Evolutionary conservation across 2,113 vertebrate species (phyloP), one percentile per base, ranked within the genome.

Genomic region (Campylorhamphus procurvoides): DNA sequence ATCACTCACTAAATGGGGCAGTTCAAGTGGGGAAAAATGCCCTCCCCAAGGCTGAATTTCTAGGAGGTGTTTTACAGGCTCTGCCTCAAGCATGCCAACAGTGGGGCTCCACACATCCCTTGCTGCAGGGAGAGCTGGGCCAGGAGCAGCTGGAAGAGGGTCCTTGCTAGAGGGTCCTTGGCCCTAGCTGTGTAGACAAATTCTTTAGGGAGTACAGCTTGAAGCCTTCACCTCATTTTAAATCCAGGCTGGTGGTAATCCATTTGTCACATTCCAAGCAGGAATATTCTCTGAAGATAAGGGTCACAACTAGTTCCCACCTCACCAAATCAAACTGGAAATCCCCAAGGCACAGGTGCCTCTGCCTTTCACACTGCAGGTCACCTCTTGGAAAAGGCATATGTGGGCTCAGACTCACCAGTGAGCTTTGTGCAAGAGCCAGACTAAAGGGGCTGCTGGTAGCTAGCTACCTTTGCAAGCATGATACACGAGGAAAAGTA

Each of bases 61-160:
- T 63, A 37, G 28, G 47, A 63, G 17, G 8, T 13, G 1, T 35
- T 84, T 69, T 67, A 14, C 0, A 0, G 14, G 27, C 44, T 56
- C 22, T 75, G 47, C 28, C 18, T n/a, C 23, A 31, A 37, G 40
- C 2, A 1, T 35, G 37, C 33, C 25, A 15, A 15, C 25, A 9
- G 14, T 52, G 50, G 14, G 49, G 19, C 49, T 20, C 2, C 6
- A 0, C 14, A 55, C 27, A 58, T 23, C 19, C 18, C 44, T 14
- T 23, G 18, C 33, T 4, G 0, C 5, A 22, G 1, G 1, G 35
- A 64, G 27, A 81, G 7, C 39, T 60, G 78, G 28, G 31, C 28
- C 0, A 0, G 49, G n/a, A 76, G 29, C 25, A 76, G 14, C 2
- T 5, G 58, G 13, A 83, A 50, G 44, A 27, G 10, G 58, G n/a